Conservation (phyloP, 2,113 vertebrate species). For the Nicator chloris region DNA sequence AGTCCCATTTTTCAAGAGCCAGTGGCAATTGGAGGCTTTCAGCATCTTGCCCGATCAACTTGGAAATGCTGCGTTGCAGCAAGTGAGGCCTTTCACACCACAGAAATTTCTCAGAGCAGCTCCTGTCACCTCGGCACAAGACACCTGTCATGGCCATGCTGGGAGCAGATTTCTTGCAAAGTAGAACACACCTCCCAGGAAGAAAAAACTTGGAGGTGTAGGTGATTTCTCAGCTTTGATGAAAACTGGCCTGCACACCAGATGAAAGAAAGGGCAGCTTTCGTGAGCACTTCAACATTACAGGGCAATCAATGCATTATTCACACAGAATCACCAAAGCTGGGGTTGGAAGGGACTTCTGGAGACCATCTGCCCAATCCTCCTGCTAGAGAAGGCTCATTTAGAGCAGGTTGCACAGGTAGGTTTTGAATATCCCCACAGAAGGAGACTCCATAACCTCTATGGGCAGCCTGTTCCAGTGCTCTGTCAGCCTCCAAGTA, state of each 20-base stretch:
- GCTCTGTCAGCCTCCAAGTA: background rate
- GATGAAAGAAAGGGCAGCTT: background rate
- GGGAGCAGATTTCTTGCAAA: background rate
- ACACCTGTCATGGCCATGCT: accelerated
- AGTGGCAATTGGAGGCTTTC: background rate
- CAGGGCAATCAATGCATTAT: accelerated
- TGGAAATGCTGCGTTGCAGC: background rate
- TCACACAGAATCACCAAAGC: background rate
- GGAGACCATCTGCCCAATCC: background rate
- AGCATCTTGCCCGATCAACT: background rate
- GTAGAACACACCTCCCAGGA: background rate
- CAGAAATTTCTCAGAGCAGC: background rate
- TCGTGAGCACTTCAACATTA: background rate
- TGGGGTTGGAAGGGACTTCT: background rate
- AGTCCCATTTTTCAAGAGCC: background rate
- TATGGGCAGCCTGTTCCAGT: background rate
- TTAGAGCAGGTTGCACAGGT: background rate
- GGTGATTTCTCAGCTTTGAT: background rate
- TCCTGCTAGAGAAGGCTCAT: background rate
- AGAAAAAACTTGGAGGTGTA: background rate
- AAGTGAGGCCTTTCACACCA: background rate
- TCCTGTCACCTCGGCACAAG: background rate
- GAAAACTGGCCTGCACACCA: background rate
- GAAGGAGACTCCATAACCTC: background rate
- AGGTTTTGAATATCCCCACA: background rate